Base-by-base conservation (phyloP, 2,888 invertebrate genomes). In the Pherbina coryleti region DNA sequence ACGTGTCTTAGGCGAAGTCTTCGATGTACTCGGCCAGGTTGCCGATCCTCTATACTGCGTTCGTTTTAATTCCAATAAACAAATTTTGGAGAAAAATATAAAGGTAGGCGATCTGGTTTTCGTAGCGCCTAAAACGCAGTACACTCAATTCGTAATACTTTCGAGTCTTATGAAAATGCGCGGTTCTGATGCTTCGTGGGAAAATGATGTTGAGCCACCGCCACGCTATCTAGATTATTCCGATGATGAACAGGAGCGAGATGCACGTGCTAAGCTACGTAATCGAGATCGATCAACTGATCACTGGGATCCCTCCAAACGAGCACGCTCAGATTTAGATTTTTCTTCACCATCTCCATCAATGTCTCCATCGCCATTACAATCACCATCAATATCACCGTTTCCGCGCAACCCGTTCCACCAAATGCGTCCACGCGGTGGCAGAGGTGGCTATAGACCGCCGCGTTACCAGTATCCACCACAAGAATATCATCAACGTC, bases 1-100 rank as follows among this genome's bases (percentile, higher is more conserved):
- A 79, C 92, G 92, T 82, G 92, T 95, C 11, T 89, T 97, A 5
- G 88, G 88, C 0, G 93, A 93, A 88, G 93, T 98, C 70, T 97
- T 96, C 89, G 98, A 98, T 91, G 96, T 98, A 0, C 94, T 98
- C 87, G 98, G 98, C 17, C 95, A 94, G 71, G 95, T 98, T 0
- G 91, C 92, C 0, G 93, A 94, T 83, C 98, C 98, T 0, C 92
- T 95, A 82, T 98, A 98, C 89, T 95, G 95, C 82, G 93, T 98
- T n/a, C 92, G 98, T 3, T 98, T 98, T 89, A 98, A 97, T 90
- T 93, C 93, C 0, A 88, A 89, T 14, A 92, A 94, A 74, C 96
- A 98, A 86, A 95, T 96, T 73, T 88, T 91, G 67, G 92, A 92
- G 64, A 92, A 92, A 80, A 93, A 93, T 69, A 92, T 96, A 2